Evolutionary conservation across 2,888 invertebrate species (phyloP).

Genomic region (Heteromurus nitidus): DNA sequence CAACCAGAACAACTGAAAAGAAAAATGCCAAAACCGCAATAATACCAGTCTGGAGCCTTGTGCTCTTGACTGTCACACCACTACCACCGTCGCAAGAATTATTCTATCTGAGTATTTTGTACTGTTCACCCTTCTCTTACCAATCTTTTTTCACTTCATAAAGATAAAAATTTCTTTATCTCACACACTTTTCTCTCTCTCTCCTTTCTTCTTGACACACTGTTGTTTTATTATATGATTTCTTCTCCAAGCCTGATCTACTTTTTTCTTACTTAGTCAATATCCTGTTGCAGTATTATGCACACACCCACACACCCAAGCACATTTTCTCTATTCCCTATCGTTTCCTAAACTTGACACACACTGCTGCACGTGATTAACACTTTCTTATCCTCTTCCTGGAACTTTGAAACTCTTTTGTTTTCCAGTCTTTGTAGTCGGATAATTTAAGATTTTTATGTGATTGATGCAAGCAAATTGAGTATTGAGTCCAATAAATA

Average conservation of each 20-base stretch:
- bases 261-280: conserved; percentile 16
- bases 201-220: neutral
- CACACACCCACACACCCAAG: neutral
- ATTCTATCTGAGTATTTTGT: conserved; percentile 9
- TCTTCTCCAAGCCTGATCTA: conserved; percentile 16
- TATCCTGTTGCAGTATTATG: conserved; percentile 40
- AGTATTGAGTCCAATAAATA: conserved; percentile 38
- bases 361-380: neutral
- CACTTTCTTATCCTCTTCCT: conserved; percentile 7
- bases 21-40: conserved; percentile 49
- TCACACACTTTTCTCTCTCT: conserved; percentile 1
- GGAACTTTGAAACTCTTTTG: neutral
- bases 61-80: neutral
- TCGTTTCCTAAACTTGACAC: conserved; percentile 1
- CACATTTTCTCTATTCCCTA: neutral
- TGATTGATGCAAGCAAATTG: conserved; percentile 44
- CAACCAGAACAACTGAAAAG: conserved; percentile 26
- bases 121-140: conserved; percentile 20
- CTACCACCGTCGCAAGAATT: conserved; percentile 15
- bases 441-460: conserved; percentile 15
- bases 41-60: conserved; percentile 1
- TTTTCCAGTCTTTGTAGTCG: neutral
- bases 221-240: too few species aligned
- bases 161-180: neutral
- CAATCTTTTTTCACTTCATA: neutral